Conservation (phyloP, 35 echinoderm and acorn worm genomes). For the Diadema setosum region DNA sequence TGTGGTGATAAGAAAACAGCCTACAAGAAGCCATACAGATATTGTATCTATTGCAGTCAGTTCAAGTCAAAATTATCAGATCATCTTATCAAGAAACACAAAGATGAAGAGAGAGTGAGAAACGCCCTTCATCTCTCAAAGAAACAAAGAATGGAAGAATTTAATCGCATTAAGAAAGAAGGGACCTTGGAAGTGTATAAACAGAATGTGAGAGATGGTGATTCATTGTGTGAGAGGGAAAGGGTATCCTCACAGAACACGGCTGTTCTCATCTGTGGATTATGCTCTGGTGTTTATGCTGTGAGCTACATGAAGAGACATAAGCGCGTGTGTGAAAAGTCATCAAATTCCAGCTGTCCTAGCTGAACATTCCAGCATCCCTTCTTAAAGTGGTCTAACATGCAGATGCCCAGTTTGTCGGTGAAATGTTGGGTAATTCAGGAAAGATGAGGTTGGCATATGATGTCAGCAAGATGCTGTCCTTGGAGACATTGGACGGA, state of each 20-base stretch:
- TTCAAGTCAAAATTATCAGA: not conserved
- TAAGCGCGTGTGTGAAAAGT: too few relatives aligned
- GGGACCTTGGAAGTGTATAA: too few relatives aligned
- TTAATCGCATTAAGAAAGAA: too few relatives aligned
- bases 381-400: not conserved
- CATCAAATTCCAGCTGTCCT: too few relatives aligned
- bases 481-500: not conserved
- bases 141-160: too few relatives aligned
- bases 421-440: not conserved
- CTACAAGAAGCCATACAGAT: not conserved
- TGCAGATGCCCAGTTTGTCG: not conserved
- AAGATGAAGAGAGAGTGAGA: not conserved
- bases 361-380: too few relatives aligned
- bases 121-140: not conserved
- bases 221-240: too few relatives aligned
- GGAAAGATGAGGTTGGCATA: not conserved
- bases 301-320: too few relatives aligned
- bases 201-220: too few relatives aligned
- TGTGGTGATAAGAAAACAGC: not conserved
- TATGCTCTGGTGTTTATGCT: too few relatives aligned
- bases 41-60: not conserved
- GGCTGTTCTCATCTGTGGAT: too few relatives aligned
- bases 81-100: not conserved
- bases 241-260: too few relatives aligned
- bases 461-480: not conserved